These are phyloP conservation scores for Saturnia pavonia DNA, from an alignment of 2,888 invertebrate genomes.

Conservation along the genomic window DNA sequence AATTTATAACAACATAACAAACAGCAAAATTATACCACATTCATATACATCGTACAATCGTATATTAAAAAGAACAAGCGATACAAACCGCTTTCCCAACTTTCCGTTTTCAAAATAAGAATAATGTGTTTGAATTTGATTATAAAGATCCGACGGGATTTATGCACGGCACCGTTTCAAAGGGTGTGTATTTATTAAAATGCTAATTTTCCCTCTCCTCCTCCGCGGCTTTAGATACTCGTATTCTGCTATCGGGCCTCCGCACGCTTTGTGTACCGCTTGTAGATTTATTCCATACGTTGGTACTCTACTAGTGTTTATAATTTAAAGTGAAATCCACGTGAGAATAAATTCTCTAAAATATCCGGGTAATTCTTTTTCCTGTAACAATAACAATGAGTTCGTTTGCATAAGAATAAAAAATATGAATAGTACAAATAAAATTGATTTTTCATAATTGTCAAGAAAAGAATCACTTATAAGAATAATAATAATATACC, in stretches of 20 bases:
- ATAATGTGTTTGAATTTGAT: conserved; percentile 79
- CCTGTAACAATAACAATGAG: not conserved
- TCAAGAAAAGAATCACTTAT: not conserved
- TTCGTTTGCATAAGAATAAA: not conserved
- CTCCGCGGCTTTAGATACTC: conserved; percentile 74
- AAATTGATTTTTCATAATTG: not conserved
- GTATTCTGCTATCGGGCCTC: conserved; percentile 64
- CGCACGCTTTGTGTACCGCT: conserved; percentile 78
- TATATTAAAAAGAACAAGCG: conserved; percentile 24
- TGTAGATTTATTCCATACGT: conserved; percentile 78
- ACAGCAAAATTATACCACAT: not conserved
- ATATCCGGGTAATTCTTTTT: not conserved
- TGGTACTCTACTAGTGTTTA: conserved; percentile 47
- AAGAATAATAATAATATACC: not conserved
- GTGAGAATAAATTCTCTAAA: not conserved
- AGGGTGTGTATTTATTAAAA: conserved; percentile 83
- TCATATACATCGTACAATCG: conserved; percentile 11
- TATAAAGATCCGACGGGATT: conserved; percentile 77
- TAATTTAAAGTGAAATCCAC: conserved; percentile 8
- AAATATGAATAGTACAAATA: not conserved
- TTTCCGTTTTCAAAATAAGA: conserved; percentile 68
- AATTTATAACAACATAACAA: conserved; percentile 2
- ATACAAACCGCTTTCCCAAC: conserved; percentile 42
- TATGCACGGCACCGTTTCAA: conserved; percentile 75
- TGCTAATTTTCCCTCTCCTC: conserved; percentile 76